Conservation (phyloP, 2,888 invertebrate genomes). For the Coleophora flavipennella region DNA sequence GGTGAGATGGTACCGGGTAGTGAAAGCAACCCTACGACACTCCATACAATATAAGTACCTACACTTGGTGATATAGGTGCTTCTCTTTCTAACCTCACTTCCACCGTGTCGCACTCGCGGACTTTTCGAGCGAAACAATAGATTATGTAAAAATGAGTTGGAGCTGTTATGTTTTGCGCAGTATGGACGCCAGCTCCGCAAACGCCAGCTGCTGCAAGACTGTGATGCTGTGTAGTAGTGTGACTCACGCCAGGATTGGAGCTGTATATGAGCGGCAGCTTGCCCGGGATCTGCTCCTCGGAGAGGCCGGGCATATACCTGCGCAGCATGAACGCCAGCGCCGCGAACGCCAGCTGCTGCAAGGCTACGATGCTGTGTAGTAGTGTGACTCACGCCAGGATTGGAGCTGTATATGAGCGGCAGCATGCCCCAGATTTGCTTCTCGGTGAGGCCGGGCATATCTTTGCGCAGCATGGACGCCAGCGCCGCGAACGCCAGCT, state of each 20-base stretch:
- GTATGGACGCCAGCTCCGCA: constrained; percentile 60
- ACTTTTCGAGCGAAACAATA: no score
- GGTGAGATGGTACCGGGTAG: no score
- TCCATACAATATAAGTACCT: no score
- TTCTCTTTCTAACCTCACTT: no score
- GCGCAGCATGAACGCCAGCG: constrained; percentile 66
- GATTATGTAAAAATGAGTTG: no score
- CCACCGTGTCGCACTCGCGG: no score
- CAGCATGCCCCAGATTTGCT: constrained; percentile 74
- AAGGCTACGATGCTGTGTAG: no score
- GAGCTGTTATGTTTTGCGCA: no score
- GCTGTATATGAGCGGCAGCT: constrained; percentile 75
- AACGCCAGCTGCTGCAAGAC: constrained; percentile 59
- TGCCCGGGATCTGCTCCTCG: constrained; percentile 73
- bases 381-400: constrained; percentile 41
- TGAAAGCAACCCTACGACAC: no score
- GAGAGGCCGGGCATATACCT: constrained; percentile 77
- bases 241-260: constrained; percentile 64
- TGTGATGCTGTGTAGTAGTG: no score
- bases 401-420: constrained; percentile 76
- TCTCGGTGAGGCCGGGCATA: constrained; percentile 74
- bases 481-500: constrained; percentile 57
- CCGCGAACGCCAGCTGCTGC: constrained; percentile 57
- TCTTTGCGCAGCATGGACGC: constrained; percentile 73
- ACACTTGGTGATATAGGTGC: no score